Conservation (phyloP, 2,113 vertebrate genomes). For the Vanacampus margaritifer region DNA sequence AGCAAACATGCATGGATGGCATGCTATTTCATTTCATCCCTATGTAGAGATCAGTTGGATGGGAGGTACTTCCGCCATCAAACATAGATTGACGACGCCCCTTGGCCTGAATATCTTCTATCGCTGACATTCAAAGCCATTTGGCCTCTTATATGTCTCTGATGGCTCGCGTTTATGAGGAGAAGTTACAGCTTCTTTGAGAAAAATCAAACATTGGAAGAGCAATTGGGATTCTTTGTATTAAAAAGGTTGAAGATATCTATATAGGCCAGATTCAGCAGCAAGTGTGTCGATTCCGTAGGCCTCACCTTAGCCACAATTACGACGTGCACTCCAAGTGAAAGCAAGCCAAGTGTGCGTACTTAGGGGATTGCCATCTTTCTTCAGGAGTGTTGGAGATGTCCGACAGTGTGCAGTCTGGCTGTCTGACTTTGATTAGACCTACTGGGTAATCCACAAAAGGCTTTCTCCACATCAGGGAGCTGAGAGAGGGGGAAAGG, state of each 20-base stretch:
- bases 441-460: conserved; percentile 25
- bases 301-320: background rate
- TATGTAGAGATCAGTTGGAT: background rate
- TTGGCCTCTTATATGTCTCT: conserved; percentile 14
- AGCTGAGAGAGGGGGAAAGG: conserved; percentile 1
- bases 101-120: too few species aligned
- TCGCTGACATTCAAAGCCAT: conserved; percentile 9
- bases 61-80: background rate
- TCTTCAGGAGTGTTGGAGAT: conserved; percentile 3
- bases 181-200: background rate
- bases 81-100: background rate
- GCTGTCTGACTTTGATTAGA: conserved; percentile 25
- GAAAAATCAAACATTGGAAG: background rate
- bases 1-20: too few species aligned
- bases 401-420: conserved; percentile 18
- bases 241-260: background rate
- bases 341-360: background rate
- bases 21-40: background rate
- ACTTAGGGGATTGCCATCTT: background rate
- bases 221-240: background rate
- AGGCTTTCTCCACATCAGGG: conserved; percentile 19
- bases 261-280: background rate
- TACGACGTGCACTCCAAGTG: background rate
- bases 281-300: background rate
- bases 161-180: background rate